phyloP scores from a whole-genome alignment of 2,888 invertebrate species.

The Thereva nobilitata region DNA sequence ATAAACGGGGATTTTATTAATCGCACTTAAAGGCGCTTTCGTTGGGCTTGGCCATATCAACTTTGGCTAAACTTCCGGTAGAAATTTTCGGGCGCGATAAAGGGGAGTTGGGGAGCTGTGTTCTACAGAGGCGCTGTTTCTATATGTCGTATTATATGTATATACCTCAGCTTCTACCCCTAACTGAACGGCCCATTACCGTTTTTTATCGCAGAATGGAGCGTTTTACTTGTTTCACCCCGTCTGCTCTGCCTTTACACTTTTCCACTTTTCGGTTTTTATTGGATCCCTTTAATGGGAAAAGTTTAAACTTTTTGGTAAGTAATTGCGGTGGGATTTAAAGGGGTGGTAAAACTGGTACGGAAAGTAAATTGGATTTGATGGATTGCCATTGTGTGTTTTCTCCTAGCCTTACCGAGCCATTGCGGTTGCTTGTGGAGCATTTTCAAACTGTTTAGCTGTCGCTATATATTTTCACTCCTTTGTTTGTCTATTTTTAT shows the following conservation, averaged over 20 bases:
- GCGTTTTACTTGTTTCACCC: background rate
- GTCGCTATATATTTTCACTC: too few relatives aligned
- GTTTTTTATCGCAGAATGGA: too few relatives aligned
- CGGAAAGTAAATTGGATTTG: conserved; percentile 34
- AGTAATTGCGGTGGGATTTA: conserved; percentile 43
- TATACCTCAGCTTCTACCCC: too few relatives aligned
- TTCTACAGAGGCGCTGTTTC: too few relatives aligned
- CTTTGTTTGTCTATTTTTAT: too few relatives aligned
- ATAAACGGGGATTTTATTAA: conserved; percentile 29
- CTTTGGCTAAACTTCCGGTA: background rate
- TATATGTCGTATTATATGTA: too few relatives aligned
- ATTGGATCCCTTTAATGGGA: conserved; percentile 46
- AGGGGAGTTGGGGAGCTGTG: background rate
- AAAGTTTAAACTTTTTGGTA: conserved; percentile 46
- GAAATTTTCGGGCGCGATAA: conserved; percentile 10
- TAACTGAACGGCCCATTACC: too few relatives aligned
- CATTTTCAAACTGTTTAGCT: too few relatives aligned
- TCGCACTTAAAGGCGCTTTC: conserved; percentile 26
- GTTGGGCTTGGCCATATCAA: background rate
- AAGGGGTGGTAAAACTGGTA: conserved; percentile 19
- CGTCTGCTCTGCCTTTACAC: conserved; percentile 11
- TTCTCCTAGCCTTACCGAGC: too few relatives aligned
- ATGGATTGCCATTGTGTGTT: conserved; percentile 16
- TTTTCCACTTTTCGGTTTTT: conserved; percentile 39
- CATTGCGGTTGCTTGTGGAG: too few relatives aligned